Evolutionary conservation across 1,140 invertebrate species (phyloP).

Genomic region (Drosophila asahinai): DNA sequence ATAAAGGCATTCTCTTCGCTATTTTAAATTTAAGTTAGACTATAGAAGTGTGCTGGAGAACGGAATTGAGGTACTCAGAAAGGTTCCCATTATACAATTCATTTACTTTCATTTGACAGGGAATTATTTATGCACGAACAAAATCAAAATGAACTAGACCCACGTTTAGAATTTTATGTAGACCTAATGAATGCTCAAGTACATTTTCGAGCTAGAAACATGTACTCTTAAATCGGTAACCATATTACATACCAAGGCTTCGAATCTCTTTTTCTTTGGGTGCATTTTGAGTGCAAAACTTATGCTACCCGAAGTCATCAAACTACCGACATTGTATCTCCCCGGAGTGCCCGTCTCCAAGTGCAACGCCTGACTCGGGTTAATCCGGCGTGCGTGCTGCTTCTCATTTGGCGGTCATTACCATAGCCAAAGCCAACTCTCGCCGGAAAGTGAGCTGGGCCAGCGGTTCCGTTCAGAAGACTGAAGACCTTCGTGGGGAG

Average conservation of each 20-base stretch:
- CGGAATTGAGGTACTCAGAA: background rate
- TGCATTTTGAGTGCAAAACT: slow-evolving; percentile 15
- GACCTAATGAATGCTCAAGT: background rate
- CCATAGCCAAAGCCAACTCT: slow-evolving; percentile 38
- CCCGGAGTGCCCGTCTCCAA: background rate
- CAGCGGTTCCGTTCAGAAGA: slow-evolving; percentile 41
- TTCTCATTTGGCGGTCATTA: slow-evolving; percentile 74
- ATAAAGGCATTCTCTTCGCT: too few relatives aligned
- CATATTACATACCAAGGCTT: background rate
- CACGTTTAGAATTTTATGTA: background rate
- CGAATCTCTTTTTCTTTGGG: background rate
- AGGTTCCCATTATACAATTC: background rate
- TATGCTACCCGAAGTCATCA: background rate
- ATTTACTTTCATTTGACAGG: background rate
- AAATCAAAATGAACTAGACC: background rate
- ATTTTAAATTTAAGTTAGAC: background rate
- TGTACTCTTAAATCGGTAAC: background rate
- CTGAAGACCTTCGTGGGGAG: slow-evolving; percentile 38
- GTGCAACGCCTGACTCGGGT: slow-evolving; percentile 48
- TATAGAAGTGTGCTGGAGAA: background rate
- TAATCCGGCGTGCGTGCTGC: slow-evolving; percentile 39
- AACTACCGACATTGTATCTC: slow-evolving; percentile 13
- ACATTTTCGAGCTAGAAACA: too few relatives aligned
- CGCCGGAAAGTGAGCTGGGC: background rate
- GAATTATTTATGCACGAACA: background rate